Evolutionary conservation across 2,797 vertebrate species (phyloP).

Genomic region (Hyperoplus lanceolatus): DNA sequence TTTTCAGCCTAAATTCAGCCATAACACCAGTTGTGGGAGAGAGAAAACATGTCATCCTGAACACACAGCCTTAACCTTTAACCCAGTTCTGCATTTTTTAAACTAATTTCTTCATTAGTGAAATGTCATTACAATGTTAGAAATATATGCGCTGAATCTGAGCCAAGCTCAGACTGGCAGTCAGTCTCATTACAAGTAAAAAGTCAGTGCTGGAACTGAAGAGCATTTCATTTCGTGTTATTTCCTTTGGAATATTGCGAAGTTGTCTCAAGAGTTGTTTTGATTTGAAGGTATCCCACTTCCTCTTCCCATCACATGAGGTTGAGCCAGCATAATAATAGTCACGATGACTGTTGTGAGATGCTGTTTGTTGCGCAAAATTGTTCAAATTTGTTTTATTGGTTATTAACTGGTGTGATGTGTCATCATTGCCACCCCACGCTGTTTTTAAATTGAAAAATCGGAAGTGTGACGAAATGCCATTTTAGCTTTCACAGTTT

Average conservation of each 20-base stretch:
- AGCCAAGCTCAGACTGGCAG: constrained; percentile 37
- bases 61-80: constrained; percentile 57
- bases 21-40: constrained; percentile 14
- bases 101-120: constrained; percentile 77
- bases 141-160: constrained; percentile 52
- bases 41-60: constrained; percentile 28
- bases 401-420: constrained; percentile 40
- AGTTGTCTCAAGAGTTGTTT: constrained; percentile 48
- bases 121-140: constrained; percentile 78
- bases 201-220: not conserved
- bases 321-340: constrained; percentile 67
- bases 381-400: constrained; percentile 49
- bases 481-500: constrained; percentile 45
- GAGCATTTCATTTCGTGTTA: constrained; percentile 28
- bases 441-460: constrained; percentile 49
- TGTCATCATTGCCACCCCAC: constrained; percentile 25
- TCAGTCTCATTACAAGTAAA: constrained; percentile 1
- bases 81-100: constrained; percentile 76
- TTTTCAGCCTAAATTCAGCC: constrained; percentile 19
- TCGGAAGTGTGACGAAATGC: constrained; percentile 46
- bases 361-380: constrained; percentile 48
- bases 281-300: constrained; percentile 64
- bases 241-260: constrained; percentile 43
- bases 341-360: constrained; percentile 61
- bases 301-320: constrained; percentile 78